Evolutionary conservation across 64 coral and sea anemone species (phyloP).

Genomic region (Montipora capricornis): DNA sequence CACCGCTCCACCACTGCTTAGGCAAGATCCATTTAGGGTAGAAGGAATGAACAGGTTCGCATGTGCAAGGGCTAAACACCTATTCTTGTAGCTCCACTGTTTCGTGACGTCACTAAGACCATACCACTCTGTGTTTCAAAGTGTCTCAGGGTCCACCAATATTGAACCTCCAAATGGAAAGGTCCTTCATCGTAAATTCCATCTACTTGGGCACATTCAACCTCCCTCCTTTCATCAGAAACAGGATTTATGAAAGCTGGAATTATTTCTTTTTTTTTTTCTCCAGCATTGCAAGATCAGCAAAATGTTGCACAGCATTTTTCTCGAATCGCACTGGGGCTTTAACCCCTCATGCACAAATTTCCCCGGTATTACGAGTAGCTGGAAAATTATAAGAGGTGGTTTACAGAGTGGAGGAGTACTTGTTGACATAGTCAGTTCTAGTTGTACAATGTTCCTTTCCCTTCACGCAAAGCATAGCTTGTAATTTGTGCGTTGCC

Average conservation of each 20-base stretch:
- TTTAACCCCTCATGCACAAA: conserved; percentile 47
- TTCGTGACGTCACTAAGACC: too few species aligned
- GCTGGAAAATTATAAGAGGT: conserved; percentile 56
- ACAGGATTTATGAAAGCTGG: conserved; percentile 54
- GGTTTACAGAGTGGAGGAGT: conserved; percentile 59
- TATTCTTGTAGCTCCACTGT: conserved; percentile 6
- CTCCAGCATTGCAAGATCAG: conserved; percentile 7
- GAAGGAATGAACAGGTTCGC: conserved; percentile 63
- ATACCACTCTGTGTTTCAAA: not conserved
- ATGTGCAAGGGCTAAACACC: conserved; percentile 61
- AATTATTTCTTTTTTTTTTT: not conserved
- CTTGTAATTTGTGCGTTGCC: conserved; percentile 51
- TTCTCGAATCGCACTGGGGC: not conserved
- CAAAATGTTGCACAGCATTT: conserved; percentile 39
- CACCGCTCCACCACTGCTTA: not conserved
- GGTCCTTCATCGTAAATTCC: conserved; percentile 20
- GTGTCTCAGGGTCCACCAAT: conserved; percentile 74
- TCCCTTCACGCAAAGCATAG: conserved; percentile 22
- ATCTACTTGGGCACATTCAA: conserved; percentile 42
- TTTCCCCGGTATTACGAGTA: conserved; percentile 10
- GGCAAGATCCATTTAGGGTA: conserved; percentile 67
- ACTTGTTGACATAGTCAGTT: conserved; percentile 56
- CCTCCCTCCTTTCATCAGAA: conserved; percentile 22
- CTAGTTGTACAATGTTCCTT: conserved; percentile 34
- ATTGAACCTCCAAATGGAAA: conserved; percentile 65